Conservation (phyloP, 2,797 vertebrate genomes). For the Girardinus metallicus region DNA sequence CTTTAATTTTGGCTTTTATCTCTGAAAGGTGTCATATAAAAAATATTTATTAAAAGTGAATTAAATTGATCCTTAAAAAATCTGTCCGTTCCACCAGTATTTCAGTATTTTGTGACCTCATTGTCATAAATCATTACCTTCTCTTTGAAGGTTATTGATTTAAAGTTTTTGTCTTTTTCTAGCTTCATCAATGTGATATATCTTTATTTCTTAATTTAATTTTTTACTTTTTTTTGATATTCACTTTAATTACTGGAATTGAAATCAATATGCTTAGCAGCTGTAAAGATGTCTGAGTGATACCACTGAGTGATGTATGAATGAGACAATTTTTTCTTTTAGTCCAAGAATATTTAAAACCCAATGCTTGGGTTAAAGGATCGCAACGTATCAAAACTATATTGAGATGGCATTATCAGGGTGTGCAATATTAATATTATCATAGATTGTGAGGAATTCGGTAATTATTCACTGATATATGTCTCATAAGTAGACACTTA, state of each 20-base stretch:
- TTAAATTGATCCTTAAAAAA: background rate
- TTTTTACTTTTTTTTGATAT: background rate
- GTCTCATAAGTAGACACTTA: background rate
- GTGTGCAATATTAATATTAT: background rate
- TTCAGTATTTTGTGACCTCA: conserved; percentile 34
- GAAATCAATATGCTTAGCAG: conserved; percentile 31
- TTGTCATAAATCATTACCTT: conserved; percentile 1
- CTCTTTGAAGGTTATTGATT: conserved; percentile 1
- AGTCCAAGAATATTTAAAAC: conserved; percentile 69
- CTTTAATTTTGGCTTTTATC: background rate
- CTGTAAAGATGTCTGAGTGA: conserved; percentile 36
- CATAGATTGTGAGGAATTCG: background rate
- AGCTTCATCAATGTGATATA: background rate
- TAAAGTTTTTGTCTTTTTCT: background rate
- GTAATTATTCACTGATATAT: background rate
- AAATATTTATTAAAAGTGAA: background rate
- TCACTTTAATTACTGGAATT: conserved; percentile 26
- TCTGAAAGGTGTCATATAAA: background rate
- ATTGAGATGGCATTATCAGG: background rate
- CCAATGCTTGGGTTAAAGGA: conserved; percentile 66
- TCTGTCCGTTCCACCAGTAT: conserved; percentile 11
- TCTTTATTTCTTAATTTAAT: background rate
- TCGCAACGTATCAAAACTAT: background rate
- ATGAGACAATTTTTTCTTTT: conserved; percentile 63
- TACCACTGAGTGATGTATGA: conserved; percentile 67